Evolutionary conservation across 2,113 vertebrate genomes (phyloP), one percentile per base, ranked within the genome.

Genomic region (Leucopsar rothschildi): DNA sequence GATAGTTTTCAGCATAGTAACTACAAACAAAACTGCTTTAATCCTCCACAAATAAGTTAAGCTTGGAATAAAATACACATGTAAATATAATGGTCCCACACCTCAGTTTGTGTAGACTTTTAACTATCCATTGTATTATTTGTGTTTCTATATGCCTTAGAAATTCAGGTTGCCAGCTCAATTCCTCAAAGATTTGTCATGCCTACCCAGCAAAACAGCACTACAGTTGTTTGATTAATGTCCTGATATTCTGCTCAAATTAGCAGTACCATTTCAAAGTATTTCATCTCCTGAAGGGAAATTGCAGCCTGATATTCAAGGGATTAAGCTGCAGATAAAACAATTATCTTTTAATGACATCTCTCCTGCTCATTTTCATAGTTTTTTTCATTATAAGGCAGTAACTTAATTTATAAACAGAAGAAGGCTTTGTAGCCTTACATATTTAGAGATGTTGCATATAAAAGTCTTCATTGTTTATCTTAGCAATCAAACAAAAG

Each of bases 271-370:
- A 79, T 95, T 96, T 94, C 56, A 92, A 89, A 95, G 84, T 87
- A 89, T 91, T 92, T 76, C 27, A 89, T 89, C 75, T 95, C 81
- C 85, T 80, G 82, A 90, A 86, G 71, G 90, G 59, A 92, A 95
- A 96, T 59, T 91, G 80, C 86, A 72, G 80, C 24, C 45, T 93
- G 52, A 84, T 93, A 89, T 94, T 83, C 83, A 81, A 68, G 55
- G 55, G 63, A 94, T 86, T 92, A 85, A 88, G 55, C 44, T 79
- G 45, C 53, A 92, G 81, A 88, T 95, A 94, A 92, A 92, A 69
- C 64, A 96, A 88, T 95, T 97, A 85, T 88, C 85, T 92, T 93
- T 92, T 95, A 95, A 95, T 94, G 77, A 68, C 63, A 81, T 69
- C 42, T 89, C 44, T 88, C 37, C 42, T 71, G 15, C 69, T 75